phyloP scores from a whole-genome alignment of 1,140 invertebrate genomes.

The Achroia grisella region DNA sequence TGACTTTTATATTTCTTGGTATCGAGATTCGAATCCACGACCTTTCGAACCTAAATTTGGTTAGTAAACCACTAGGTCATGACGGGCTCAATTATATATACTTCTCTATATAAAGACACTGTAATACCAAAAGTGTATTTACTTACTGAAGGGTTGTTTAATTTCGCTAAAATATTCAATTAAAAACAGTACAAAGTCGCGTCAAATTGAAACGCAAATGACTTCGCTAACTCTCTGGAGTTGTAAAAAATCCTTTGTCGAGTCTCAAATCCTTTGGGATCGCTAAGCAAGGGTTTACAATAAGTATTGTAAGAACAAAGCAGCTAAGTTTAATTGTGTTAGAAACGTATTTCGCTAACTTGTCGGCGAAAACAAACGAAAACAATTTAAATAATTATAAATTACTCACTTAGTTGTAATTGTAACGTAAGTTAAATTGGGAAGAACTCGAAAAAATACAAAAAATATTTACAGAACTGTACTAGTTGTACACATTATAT shows the following conservation, averaged over 20 bases:
- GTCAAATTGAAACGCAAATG: conserved; percentile 5
- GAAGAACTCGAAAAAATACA: too few relatives aligned
- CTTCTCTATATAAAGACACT: too few relatives aligned
- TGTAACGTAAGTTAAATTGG: too few relatives aligned
- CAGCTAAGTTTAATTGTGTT: conserved; percentile 5
- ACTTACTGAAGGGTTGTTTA: neutral
- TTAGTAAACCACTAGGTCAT: too few relatives aligned
- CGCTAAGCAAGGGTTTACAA: neutral
- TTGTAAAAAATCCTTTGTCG: conserved; percentile 1
- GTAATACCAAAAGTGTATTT: too few relatives aligned
- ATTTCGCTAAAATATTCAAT: conserved; percentile 8
- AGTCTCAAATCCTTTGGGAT: neutral
- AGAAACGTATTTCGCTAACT: neutral
- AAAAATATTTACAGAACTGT: too few relatives aligned
- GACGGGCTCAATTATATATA: too few relatives aligned
- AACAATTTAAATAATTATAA: neutral
- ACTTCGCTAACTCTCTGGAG: neutral
- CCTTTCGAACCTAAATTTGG: too few relatives aligned
- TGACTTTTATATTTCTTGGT: too few relatives aligned
- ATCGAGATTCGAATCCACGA: too few relatives aligned
- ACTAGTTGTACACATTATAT: too few relatives aligned
- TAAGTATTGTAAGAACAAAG: neutral
- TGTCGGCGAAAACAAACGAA: neutral
- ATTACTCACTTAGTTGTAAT: too few relatives aligned
- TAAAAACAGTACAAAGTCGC: conserved; percentile 2